Percentiles rank a stretch among this genome's conserved stretches.
Conservation (phyloP, 1,140 invertebrate genomes). For the Leptopilina clavipes region DNA sequence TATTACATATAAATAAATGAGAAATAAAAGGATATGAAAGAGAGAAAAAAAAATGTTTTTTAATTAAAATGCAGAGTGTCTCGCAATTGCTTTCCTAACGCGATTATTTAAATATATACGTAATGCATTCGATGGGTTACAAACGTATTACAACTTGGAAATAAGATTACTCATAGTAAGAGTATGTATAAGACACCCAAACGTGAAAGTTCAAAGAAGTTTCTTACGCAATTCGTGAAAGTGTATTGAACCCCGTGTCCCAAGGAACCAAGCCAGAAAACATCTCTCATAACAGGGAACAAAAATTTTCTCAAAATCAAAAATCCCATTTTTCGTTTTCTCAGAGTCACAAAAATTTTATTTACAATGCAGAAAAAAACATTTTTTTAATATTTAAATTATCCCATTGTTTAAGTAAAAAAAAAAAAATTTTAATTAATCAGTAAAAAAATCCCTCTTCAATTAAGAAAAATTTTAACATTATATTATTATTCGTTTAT, state of each 20-base stretch:
- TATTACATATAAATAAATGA: not conserved
- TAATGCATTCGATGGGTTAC: not conserved
- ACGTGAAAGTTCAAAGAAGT: constrained; percentile 67
- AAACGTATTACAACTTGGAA: constrained; percentile 33
- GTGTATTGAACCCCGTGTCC: constrained; percentile 56
- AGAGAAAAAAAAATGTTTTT: no score
- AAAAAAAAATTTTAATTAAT: no score
- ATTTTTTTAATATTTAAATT: no score
- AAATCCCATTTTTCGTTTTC: no score
- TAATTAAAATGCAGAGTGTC: not conserved
- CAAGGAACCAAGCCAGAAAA: not conserved
- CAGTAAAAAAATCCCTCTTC: no score
- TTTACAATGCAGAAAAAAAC: no score
- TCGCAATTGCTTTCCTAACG: not conserved
- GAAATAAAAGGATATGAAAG: no score
- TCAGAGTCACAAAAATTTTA: no score
- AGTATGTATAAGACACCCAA: constrained; percentile 53
- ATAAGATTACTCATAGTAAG: constrained; percentile 49
- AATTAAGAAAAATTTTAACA: no score
- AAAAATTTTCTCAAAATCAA: no score
- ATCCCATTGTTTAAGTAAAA: no score
- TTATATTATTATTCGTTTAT: no score
- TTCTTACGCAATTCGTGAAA: constrained; percentile 64
- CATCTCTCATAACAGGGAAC: not conserved
- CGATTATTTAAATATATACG: not conserved